phyloP scores from a whole-genome alignment of 1,140 invertebrate genomes.

The Diachasma alloeum region DNA sequence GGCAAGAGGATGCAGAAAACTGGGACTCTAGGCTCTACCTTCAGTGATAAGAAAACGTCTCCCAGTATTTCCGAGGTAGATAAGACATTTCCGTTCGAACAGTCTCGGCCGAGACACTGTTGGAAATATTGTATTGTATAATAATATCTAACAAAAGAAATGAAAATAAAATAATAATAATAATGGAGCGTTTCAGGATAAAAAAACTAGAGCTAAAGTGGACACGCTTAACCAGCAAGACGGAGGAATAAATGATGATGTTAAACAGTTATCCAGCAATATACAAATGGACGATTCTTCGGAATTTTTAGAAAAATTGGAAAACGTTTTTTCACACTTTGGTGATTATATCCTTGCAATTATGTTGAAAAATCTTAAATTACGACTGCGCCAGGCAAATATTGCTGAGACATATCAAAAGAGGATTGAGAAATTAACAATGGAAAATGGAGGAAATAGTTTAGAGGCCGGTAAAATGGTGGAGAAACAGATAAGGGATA shows the following conservation, averaged over 20 bases:
- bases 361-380: conserved; percentile 12
- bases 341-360: conserved; percentile 24
- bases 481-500: not conserved
- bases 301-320: not conserved
- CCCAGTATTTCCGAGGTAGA: not conserved
- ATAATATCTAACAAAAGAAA: too few relatives aligned
- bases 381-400: not conserved
- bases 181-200: not conserved
- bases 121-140: not conserved
- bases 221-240: not conserved
- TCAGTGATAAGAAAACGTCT: not conserved
- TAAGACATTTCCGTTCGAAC: not conserved
- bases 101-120: not conserved
- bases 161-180: not conserved
- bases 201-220: not conserved
- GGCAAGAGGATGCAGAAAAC: not conserved
- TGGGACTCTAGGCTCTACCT: not conserved
- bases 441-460: not conserved
- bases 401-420: conserved; percentile 11
- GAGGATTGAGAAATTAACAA: not conserved
- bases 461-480: not conserved
- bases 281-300: not conserved
- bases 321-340: not conserved
- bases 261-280: not conserved
- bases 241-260: not conserved